Evolutionary conservation across 2,113 vertebrate species (phyloP), one percentile per base, ranked within the genome.

Genomic region (Prochilodus magdalenae): DNA sequence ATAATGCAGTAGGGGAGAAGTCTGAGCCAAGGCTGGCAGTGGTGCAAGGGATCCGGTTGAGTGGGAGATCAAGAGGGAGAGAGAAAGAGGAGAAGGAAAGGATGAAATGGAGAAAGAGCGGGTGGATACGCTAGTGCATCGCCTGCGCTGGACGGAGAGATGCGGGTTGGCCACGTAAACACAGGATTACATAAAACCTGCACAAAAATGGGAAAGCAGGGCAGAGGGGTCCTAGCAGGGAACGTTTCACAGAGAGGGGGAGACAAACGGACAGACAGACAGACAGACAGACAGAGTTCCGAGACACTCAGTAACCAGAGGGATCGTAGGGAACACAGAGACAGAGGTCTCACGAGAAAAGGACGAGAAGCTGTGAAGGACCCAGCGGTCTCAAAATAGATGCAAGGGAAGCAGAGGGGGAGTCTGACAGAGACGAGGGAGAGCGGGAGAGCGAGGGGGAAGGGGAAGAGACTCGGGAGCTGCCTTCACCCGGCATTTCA

Each of bases 391-490:
- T 60, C 57, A 49, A 81, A 81, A 81, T 55, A 74, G 27, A 66
- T n/a, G 49, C 72, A 40, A 57, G 62, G 62, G 47, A 73, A 63
- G 49, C 12, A 29, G 73, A 49, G 36, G 47, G 49, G 47, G 22
- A 53, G 1, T 24, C 74, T 76, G 74, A 62, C 84, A 87, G 85
- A 77, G 62, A 74, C 81, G 65, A 83, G 79, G 80, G 79, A 29
- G 29, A 72, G 84, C 84, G 62, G 88, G 69, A 78, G 75, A 85
- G 80, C 47, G 83, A 75, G 85, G 83, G 83, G 89, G 33, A 87
- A 79, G 89, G 82, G 87, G 83, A 73, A 89, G 85, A 91, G 90
- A 90, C 75, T 69, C 47, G 65, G 89, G 78, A 69, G 71, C 79
- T 89, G 79, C 83, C 84, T 83, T 86, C 84, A 77, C 87, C 83